Base-by-base conservation (phyloP, 1,140 invertebrate genomes). In the Calliopsis andreniformis region DNA sequence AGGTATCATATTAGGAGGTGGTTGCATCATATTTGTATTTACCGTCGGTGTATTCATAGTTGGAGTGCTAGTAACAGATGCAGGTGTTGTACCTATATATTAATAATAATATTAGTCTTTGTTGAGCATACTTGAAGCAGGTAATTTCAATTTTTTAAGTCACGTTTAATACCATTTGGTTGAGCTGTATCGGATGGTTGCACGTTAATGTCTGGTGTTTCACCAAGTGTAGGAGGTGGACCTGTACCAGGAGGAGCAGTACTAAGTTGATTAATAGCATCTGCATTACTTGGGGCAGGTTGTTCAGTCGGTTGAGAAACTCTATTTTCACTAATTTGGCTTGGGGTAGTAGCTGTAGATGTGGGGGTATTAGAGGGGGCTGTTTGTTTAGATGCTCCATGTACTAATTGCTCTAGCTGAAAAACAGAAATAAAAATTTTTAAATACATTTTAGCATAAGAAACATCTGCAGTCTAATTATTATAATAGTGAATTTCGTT, bases 1-100 rank as follows among this genome's bases (percentile, higher is more conserved):
- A 59, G 93, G 93, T 80, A 93, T 90, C 90, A 93, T 93, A 76
- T 91, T 92, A 35, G 93, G 92, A n/a, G 93, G 93, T 18, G 93
- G 92, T 86, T 93, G 93, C 89, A 93, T 93, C 81, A 93, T 93
- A 67, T 92, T 93, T n/a, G 93, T 86, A 73, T 88, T 89, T 45
- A 91, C 88, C 14, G 89, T 58, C 23, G 87, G 85, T 78, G 79
- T 92, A 84, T 71, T 92, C 80, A 72, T 87, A 71, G 83, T 20
- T 78, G 92, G 73, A 69, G 93, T 80, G 86, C 84, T 86, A 70
- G 90, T 83, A 3, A 88, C 85, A 47, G 86, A 63, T 69, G 80
- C 69, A 70, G 87, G 68, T 63, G 75, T 80, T 75, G 84, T 77
- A 62, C 86, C 86, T 87, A 71, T 20, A 51, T 39, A 66, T 80